phyloP scores from a whole-genome alignment of 2,888 invertebrate species.

The Panzeria rudis region DNA sequence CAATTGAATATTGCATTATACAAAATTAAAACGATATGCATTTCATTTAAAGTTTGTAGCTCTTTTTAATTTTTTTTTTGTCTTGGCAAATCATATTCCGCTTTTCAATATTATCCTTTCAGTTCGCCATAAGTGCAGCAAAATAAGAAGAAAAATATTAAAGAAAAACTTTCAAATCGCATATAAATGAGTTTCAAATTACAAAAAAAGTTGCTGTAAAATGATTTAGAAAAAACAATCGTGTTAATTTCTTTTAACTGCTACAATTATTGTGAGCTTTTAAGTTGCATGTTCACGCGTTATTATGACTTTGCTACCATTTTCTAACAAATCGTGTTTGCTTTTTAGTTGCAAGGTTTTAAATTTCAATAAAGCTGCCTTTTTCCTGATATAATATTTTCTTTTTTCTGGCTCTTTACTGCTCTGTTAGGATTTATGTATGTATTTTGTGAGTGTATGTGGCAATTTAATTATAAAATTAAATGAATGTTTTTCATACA shows the following conservation, averaged over 20 bases:
- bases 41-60: neutral
- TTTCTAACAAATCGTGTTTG: slow-evolving; percentile 65
- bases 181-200: slow-evolving; percentile 69
- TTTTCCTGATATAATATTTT: slow-evolving; percentile 41
- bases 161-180: slow-evolving; percentile 67
- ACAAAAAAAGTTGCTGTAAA: slow-evolving; percentile 50
- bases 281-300: slow-evolving; percentile 71
- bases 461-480: slow-evolving; percentile 67
- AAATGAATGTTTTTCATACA: slow-evolving; percentile 57
- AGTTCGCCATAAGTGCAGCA: slow-evolving; percentile 10
- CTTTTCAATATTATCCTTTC: slow-evolving; percentile 42
- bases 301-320: slow-evolving; percentile 71
- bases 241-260: slow-evolving; percentile 69
- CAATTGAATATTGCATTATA: slow-evolving; percentile 33
- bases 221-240: slow-evolving; percentile 56
- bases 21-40: slow-evolving; percentile 45
- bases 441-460: neutral
- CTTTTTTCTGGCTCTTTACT: neutral
- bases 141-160: slow-evolving; percentile 15
- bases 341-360: slow-evolving; percentile 63
- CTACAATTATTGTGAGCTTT: slow-evolving; percentile 59
- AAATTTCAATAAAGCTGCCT: slow-evolving; percentile 61
- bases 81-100: neutral
- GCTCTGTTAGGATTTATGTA: neutral
- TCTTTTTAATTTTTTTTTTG: slow-evolving; percentile 8